A percentile compares a stretch with the other conserved stretches of the same genome.
Conservation (phyloP, 2,797 vertebrate species). For the Cossypha dichroa region DNA sequence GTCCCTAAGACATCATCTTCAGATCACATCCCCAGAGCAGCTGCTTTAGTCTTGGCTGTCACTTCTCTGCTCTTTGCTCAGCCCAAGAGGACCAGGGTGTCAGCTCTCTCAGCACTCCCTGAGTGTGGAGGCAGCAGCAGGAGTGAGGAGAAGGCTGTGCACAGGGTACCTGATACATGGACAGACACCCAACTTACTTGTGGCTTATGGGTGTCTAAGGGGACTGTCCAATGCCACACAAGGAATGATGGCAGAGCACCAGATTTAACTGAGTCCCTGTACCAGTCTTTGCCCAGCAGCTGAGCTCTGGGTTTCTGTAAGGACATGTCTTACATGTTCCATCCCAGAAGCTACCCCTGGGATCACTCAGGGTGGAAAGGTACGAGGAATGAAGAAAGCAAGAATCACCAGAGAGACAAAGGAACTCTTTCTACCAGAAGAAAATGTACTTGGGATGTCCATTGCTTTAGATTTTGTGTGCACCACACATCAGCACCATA, state of each 20-base stretch:
- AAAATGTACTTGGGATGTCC: neutral
- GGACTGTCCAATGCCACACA: neutral
- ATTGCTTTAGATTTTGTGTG: neutral
- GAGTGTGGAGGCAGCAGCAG: rapidly evolving
- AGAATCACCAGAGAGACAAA: neutral
- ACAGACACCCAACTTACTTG: neutral
- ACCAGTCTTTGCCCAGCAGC: neutral
- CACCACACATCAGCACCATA: neutral
- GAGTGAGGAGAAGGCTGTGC: neutral
- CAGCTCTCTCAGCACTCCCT: neutral
- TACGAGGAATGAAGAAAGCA: neutral
- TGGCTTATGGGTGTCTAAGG: neutral
- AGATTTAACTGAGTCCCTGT: neutral
- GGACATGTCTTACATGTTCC: neutral
- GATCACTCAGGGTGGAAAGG: neutral
- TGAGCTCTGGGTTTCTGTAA: neutral
- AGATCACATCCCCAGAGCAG: neutral
- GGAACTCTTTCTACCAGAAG: neutral
- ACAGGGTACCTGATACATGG: neutral
- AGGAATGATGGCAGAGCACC: neutral
- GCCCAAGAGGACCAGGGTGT: neutral
- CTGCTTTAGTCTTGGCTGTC: neutral
- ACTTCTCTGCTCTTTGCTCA: neutral
- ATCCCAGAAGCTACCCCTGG: neutral
- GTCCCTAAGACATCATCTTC: neutral